Conservation (phyloP, 2,888 invertebrate species). For the Onchidella celtica region DNA sequence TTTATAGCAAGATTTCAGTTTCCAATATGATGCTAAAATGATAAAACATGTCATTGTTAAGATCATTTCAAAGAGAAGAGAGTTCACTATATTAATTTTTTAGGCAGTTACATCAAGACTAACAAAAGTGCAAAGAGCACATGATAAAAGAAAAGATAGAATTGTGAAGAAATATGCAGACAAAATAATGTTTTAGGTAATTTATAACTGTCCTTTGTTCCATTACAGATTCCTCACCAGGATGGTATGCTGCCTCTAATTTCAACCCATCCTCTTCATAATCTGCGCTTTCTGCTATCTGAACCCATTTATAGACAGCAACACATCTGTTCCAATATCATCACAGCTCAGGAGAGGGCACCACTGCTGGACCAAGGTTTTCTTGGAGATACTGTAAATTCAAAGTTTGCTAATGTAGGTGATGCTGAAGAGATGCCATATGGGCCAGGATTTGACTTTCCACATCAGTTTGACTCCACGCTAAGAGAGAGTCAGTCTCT, state of each 20-base stretch:
- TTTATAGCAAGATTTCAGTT: no score
- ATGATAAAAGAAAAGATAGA: no score
- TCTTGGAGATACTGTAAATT: conserved; percentile 47
- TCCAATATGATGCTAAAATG: no score
- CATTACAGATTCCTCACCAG: conserved; percentile 59
- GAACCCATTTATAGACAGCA: conserved; percentile 79
- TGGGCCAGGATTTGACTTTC: conserved; percentile 64
- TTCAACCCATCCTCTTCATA: conserved; percentile 80
- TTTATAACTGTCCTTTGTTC: no score
- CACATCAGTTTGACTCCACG: conserved; percentile 72
- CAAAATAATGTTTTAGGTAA: no score
- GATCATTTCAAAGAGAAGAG: no score
- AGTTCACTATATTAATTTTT: no score
- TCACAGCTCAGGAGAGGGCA: conserved; percentile 63
- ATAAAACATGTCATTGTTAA: no score
- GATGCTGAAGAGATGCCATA: conserved; percentile 29
- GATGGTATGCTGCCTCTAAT: conserved; percentile 81
- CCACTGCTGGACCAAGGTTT: conserved; percentile 66
- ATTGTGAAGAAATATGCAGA: no score
- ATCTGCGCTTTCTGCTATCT: conserved; percentile 78
- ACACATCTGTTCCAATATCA: conserved; percentile 80
- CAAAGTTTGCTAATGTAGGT: neutral
- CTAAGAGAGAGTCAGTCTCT: conserved; percentile 70
- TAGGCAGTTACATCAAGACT: no score
- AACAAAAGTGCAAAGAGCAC: no score